Evolutionary conservation across 2,113 vertebrate genomes (phyloP).

Genomic region (Channa argus): DNA sequence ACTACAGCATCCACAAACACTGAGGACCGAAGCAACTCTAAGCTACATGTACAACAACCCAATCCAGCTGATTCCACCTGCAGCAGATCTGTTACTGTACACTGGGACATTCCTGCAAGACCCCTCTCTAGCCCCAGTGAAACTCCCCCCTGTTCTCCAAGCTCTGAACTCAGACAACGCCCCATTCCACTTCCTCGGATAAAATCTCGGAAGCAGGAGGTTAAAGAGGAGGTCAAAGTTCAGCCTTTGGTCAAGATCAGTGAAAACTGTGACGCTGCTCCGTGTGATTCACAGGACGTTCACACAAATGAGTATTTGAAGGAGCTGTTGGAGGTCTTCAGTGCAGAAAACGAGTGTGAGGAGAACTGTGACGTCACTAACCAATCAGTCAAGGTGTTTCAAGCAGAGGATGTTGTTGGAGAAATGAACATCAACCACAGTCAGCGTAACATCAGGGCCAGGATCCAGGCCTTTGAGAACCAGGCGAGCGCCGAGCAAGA

Average conservation of each 20-base stretch:
- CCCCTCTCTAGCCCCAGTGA: constrained; percentile 17
- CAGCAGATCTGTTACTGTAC: constrained; percentile 62
- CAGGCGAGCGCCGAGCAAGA: constrained; percentile 78
- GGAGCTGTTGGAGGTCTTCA: constrained; percentile 79
- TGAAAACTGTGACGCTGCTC: constrained; percentile 61
- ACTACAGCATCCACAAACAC: neutral
- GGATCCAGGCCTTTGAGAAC: constrained; percentile 92
- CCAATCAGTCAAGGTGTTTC: constrained; percentile 18
- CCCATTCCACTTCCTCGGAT: constrained; percentile 92
- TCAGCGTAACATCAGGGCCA: constrained; percentile 88
- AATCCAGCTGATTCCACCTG: constrained; percentile 64
- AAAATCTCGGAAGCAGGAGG: constrained; percentile 84
- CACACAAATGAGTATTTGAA: constrained; percentile 71
- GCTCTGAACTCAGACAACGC: constrained; percentile 40
- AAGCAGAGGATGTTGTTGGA: constrained; percentile 63
- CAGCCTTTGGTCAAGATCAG: constrained; percentile 69
- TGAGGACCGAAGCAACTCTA: constrained; percentile 14
- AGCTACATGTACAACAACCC: constrained; percentile 68
- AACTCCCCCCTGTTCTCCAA: constrained; percentile 3
- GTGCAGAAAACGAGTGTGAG: constrained; percentile 64
- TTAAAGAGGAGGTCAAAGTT: constrained; percentile 77
- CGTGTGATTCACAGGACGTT: constrained; percentile 8
- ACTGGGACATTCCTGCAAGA: constrained; percentile 43
- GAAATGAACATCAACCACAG: constrained; percentile 85
- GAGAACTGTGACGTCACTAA: neutral